A percentile compares a stretch with the other conserved stretches of the same genome.
Conservation (phyloP, 2,113 vertebrate species). For the Gopherus flavomarginatus region DNA sequence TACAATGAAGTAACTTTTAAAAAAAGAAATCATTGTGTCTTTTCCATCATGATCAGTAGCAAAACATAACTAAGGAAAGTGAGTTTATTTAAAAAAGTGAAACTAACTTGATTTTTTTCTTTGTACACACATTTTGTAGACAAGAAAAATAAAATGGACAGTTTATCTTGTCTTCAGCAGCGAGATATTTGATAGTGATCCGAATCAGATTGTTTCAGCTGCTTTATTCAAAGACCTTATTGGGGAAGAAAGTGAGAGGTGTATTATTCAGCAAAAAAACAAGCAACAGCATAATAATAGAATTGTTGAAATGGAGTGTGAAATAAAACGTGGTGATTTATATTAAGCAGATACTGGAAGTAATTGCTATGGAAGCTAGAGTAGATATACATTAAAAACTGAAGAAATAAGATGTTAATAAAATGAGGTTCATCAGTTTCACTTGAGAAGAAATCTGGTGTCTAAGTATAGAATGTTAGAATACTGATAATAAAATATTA, state of each 20-base stretch:
- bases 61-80: too few species aligned
- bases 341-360: neutral
- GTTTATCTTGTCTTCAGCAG: neutral
- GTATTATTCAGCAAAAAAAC: neutral
- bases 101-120: neutral
- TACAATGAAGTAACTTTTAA: too few species aligned
- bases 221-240: neutral
- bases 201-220: neutral
- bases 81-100: neutral
- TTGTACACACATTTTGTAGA: neutral
- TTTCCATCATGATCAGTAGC: too few species aligned
- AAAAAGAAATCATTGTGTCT: too few species aligned
- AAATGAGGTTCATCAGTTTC: neutral
- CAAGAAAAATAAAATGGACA: neutral
- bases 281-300: neutral
- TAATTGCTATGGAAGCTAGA: neutral
- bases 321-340: neutral
- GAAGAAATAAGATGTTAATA: neutral
- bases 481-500: neutral
- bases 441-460: neutral
- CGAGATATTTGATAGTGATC: too few species aligned
- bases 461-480: neutral
- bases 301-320: neutral
- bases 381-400: neutral
- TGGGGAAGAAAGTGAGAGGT: too few species aligned